Evolutionary conservation across 2,113 vertebrate species (phyloP).

Genomic region (Halichoeres trimaculatus): DNA sequence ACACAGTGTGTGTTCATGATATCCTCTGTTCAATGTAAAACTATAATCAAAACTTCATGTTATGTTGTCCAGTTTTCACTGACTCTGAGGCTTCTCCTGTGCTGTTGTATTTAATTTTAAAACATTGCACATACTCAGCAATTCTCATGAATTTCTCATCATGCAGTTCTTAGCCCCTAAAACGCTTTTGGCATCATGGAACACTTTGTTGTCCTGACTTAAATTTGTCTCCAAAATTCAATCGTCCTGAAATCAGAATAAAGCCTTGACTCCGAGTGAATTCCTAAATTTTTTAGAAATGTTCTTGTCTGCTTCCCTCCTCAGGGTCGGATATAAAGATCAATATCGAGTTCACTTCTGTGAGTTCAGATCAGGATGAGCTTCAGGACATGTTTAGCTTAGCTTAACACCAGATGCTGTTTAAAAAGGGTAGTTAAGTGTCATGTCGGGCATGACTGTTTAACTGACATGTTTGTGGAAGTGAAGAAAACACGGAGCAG

Average conservation of each 20-base stretch:
- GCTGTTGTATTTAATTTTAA: not conserved
- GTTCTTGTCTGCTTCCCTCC: not conserved
- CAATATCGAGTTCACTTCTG: conserved; percentile 1
- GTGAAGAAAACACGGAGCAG: too few relatives aligned
- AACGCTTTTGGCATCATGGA: not conserved
- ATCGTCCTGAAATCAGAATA: not conserved
- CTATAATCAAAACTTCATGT: not conserved
- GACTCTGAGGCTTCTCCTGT: not conserved
- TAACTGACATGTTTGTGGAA: not conserved
- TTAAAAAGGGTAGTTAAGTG: not conserved
- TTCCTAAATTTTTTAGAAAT: not conserved
- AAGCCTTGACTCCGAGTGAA: not conserved
- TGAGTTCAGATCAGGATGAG: not conserved
- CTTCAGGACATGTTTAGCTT: not conserved
- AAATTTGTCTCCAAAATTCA: not conserved
- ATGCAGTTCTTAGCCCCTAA: not conserved
- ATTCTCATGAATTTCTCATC: conserved; percentile 6
- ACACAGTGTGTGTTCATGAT: not conserved
- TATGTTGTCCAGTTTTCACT: conserved; percentile 1
- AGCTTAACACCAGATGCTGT: not conserved
- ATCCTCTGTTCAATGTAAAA: conserved; percentile 11
- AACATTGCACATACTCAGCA: conserved; percentile 5
- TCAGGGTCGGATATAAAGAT: not conserved
- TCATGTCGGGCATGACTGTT: not conserved
- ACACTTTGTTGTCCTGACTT: not conserved